These are phyloP conservation scores for Netelia virgata DNA, from an alignment of 2,888 invertebrate species.

Conservation along the genomic window DNA sequence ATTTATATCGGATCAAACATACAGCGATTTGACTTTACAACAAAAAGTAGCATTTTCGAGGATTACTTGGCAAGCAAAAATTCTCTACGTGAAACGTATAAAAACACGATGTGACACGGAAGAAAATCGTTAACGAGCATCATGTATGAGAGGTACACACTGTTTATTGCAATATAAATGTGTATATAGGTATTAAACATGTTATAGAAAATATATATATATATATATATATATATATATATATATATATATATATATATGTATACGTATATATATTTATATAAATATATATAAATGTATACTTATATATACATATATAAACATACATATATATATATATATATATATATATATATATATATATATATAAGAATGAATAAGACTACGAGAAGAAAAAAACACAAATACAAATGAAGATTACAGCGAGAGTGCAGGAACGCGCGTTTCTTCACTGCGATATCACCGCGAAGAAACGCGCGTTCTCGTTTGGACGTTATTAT, in stretches of 20 bases:
- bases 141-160: conserved; percentile 74
- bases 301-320: conserved; percentile 69
- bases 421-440: conserved; percentile 75
- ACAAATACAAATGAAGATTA: conserved; percentile 39
- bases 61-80: conserved; percentile 71
- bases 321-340: conserved; percentile 54
- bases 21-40: too few species aligned
- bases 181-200: conserved; percentile 82
- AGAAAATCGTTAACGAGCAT: conserved; percentile 53
- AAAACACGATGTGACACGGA: conserved; percentile 38
- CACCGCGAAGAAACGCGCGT: conserved; percentile 71
- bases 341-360: conserved; percentile 69
- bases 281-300: conserved; percentile 63
- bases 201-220: conserved; percentile 73
- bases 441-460: conserved; percentile 76
- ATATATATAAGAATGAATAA: conserved; percentile 75
- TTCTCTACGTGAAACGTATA: conserved; percentile 24
- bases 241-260: conserved; percentile 69
- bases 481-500: conserved; percentile 68
- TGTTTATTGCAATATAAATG: conserved; percentile 84
- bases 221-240: conserved; percentile 71
- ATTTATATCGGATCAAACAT: not conserved
- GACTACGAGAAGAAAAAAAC: conserved; percentile 77
- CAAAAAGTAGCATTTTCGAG: not conserved
- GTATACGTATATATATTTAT: conserved; percentile 43